Base-by-base conservation (phyloP, 1,140 invertebrate genomes). In the Eumeta japonica region DNA sequence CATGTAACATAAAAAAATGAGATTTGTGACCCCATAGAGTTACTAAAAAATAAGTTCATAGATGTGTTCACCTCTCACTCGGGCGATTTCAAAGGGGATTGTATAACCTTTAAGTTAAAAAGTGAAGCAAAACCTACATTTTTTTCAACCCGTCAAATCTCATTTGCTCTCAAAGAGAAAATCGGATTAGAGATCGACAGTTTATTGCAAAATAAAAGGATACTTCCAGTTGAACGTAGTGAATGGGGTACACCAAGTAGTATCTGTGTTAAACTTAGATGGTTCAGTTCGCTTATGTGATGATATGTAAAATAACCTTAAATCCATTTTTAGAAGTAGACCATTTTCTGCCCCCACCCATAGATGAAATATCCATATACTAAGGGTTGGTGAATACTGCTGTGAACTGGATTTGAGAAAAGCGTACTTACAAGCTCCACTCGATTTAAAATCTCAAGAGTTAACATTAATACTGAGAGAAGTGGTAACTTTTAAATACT, bases 161-260 rank as follows among this genome's bases (percentile, higher is more conserved):
- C 30, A 5, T 32, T 5, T 16, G 3, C 30, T 4, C 14, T 32
- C 3, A 32, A 13, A 32, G 2, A 3, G 2, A 32, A 32, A 32
- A 12, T 20, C 18, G 12, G 24, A 11, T 2, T 1, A 20, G 16
- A 35, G 24, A 20, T 35, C 9, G 12, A 32, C 10, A 13, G 30
- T 10, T 15, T 32, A 10, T 10, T 32, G 10, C 3, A 2, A 32
- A 32, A 32, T 32, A 13, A 13, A 10, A 3, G 30, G 2, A 32
- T 32, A 2, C 2, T 3, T 2, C 36, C 36, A 38, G 24, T 38
- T 12, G 36, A 38, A 11, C 31, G 3, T 38, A 29, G 20, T 16
- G 36, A 35, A 2, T 38, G 36, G 36, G 36, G 36, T 15, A 38
- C 36, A 30, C 36, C 36, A n/a, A 34, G 15, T 38, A 7, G 36